Conservation (phyloP, 2,888 invertebrate species). For the Rosalia funebris region DNA sequence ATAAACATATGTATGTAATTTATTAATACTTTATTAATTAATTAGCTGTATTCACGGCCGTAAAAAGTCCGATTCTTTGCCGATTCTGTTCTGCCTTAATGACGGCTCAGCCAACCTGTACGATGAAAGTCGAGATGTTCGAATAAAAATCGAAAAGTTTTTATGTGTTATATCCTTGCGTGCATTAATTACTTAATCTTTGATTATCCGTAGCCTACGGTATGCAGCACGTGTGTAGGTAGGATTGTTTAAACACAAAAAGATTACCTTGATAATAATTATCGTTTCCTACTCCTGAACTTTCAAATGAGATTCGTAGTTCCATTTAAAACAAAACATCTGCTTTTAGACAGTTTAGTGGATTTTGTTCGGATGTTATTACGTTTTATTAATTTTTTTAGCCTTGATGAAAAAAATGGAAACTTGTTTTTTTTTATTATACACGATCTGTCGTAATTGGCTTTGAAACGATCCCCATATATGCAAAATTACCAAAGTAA, state of each 20-base stretch:
- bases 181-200: conserved; percentile 6
- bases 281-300: conserved; percentile 28
- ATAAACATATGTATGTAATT: conserved; percentile 18
- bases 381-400: conserved; percentile 3
- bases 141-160: conserved; percentile 6
- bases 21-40: conserved; percentile 16
- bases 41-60: conserved; percentile 1
- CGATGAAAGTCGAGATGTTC: conserved; percentile 18
- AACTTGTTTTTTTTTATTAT: neutral
- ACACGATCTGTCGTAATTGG: neutral
- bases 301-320: conserved; percentile 24
- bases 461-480: too few species aligned
- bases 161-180: neutral
- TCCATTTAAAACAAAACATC: conserved; percentile 9
- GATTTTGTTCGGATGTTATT: neutral
- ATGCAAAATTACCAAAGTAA: too few species aligned
- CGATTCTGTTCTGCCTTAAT: conserved; percentile 2
- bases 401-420: neutral
- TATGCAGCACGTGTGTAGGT: conserved; percentile 29
- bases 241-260: conserved; percentile 23
- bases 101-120: conserved; percentile 20
- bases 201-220: conserved; percentile 25
- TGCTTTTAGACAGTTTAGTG: conserved; percentile 11
- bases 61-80: conserved; percentile 17
- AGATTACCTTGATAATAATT: conserved; percentile 32